These are phyloP conservation scores for Griposia aprilina DNA, from an alignment of 2,888 invertebrate species.

Conservation along the genomic window DNA sequence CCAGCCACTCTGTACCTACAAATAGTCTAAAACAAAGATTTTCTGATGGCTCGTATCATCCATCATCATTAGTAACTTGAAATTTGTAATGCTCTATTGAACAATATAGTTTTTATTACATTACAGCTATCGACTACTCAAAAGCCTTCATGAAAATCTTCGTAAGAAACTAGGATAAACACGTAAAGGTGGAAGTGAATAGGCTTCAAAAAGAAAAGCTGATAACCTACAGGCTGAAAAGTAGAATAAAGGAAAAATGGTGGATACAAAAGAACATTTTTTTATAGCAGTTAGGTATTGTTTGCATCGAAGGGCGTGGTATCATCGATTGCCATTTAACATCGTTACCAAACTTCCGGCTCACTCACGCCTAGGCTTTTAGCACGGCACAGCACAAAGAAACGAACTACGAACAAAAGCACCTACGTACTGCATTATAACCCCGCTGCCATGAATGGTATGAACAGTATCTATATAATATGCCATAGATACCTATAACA, in stretches of 20 bases:
- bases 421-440: constrained; percentile 10
- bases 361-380: constrained; percentile 38
- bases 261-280: constrained; percentile 9
- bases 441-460: background rate
- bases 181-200: background rate
- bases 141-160: background rate
- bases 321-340: constrained; percentile 54
- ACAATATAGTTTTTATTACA: too few relatives aligned
- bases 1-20: too few relatives aligned
- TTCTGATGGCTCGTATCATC: background rate
- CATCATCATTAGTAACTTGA: background rate
- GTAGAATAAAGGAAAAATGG: background rate
- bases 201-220: background rate
- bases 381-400: constrained; percentile 20
- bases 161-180: background rate
- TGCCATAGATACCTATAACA: too few relatives aligned
- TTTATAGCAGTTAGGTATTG: background rate
- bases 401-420: background rate
- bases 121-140: background rate
- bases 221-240: background rate
- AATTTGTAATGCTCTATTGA: background rate
- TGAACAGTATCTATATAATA: background rate
- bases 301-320: constrained; percentile 27
- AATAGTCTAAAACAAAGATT: background rate
- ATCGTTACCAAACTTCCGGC: constrained; percentile 47